Percentiles rank a stretch among this genome's conserved stretches.
Conservation (phyloP, 2,888 invertebrate species). For the Drosophila trichaetosa region DNA sequence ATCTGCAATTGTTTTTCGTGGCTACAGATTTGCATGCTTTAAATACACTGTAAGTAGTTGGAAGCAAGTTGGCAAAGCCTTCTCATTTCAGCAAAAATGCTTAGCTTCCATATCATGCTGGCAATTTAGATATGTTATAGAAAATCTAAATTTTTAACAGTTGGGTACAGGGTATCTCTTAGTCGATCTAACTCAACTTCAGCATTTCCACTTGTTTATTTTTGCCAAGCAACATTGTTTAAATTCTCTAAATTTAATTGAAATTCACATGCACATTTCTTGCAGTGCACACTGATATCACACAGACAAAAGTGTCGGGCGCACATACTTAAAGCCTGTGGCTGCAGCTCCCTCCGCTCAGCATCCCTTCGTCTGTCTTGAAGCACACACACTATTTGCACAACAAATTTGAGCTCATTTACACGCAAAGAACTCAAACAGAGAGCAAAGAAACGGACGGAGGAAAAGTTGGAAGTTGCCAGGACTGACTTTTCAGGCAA, state of each 20-base stretch:
- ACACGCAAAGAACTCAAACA: constrained; percentile 59
- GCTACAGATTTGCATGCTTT: constrained; percentile 59
- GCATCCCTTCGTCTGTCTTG: not conserved
- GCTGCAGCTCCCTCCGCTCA: not conserved
- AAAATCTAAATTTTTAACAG: not conserved
- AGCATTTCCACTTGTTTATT: not conserved
- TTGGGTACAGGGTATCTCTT: not conserved
- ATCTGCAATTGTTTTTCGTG: constrained; percentile 71
- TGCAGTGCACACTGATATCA: constrained; percentile 7
- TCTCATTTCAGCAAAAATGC: not conserved
- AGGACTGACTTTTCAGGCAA: constrained; percentile 60
- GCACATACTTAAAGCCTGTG: not conserved
- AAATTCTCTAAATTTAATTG: not conserved
- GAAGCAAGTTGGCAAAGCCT: not conserved
- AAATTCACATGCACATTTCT: constrained; percentile 3
- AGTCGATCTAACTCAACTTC: not conserved
- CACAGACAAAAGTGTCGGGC: constrained; percentile 14
- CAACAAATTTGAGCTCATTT: constrained; percentile 78
- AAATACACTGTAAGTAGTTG: constrained; percentile 28
- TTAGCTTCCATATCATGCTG: not conserved
- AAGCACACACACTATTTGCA: constrained; percentile 59
- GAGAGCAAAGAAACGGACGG: constrained; percentile 21
- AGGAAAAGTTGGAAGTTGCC: constrained; percentile 39
- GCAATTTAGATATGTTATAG: not conserved
- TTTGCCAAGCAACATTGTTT: not conserved